phyloP scores from a whole-genome alignment of 2,113 vertebrate genomes.

The Maylandia zebra region DNA sequence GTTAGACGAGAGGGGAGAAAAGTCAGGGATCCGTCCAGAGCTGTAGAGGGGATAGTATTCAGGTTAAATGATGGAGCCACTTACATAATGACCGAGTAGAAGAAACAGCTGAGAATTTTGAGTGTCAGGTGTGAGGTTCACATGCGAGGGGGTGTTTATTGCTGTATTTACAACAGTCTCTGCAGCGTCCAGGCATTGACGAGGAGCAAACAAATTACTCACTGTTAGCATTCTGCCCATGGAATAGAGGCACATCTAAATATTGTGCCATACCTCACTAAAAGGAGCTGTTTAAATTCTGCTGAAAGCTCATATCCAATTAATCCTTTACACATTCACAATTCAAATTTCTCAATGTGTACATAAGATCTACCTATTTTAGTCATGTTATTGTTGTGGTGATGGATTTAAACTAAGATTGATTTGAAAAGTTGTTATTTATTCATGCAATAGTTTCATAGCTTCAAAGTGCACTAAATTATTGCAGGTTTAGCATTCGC shows the following conservation, averaged over 20 bases:
- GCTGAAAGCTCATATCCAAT: background rate
- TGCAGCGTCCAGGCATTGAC: background rate
- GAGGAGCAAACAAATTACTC: slow-evolving; percentile 23
- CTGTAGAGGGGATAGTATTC: background rate
- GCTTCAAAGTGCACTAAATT: background rate
- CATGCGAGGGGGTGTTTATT: slow-evolving; percentile 60
- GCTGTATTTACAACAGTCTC: slow-evolving; percentile 51
- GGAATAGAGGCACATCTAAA: background rate
- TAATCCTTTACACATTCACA: background rate
- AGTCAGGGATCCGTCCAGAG: background rate
- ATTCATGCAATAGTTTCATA: background rate
- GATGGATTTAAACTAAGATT: background rate
- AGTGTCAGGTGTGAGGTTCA: slow-evolving; percentile 54
- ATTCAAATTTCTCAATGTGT: background rate
- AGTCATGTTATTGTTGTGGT: background rate
- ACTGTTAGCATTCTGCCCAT: background rate
- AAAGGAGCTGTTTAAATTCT: background rate
- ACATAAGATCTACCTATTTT: background rate
- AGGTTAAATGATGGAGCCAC: slow-evolving; percentile 43
- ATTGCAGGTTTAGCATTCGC: background rate
- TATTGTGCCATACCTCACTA: background rate
- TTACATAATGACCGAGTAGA: slow-evolving; percentile 56
- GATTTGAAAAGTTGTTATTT: background rate
- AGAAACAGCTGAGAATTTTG: slow-evolving; percentile 71
- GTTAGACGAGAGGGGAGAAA: background rate